Evolutionary conservation across 1,140 invertebrate species (phyloP).

Genomic region (Oryzaephilus surinamensis): DNA sequence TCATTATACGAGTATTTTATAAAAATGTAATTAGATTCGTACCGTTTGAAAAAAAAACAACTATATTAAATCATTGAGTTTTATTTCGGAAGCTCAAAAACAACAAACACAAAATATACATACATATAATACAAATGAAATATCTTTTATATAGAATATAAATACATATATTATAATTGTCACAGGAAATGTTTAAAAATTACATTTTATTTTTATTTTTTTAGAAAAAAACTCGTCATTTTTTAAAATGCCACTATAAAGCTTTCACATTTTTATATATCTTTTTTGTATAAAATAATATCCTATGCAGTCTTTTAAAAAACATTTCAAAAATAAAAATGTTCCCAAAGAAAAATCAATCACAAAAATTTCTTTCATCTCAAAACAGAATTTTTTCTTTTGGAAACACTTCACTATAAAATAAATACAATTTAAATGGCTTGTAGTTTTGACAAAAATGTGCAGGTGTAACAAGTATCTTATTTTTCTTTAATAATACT

Average conservation of each 20-base stretch:
- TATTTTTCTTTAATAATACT: too few relatives aligned
- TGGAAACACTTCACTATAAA: too few relatives aligned
- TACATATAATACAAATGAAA: conserved; percentile 2
- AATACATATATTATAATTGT: conserved; percentile 3
- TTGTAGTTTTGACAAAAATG: too few relatives aligned
- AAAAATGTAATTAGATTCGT: too few relatives aligned
- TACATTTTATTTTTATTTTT: conserved; percentile 1
- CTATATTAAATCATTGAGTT: neutral
- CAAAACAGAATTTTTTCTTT: too few relatives aligned
- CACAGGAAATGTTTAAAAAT: too few relatives aligned
- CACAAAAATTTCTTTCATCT: too few relatives aligned
- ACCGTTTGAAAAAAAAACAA: too few relatives aligned
- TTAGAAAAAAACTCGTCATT: too few relatives aligned
- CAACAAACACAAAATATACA: conserved; percentile 6
- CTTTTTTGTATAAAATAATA: conserved; percentile 10
- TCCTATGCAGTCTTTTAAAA: conserved; percentile 14
- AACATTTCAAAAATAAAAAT: conserved; percentile 6
- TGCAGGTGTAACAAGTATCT: too few relatives aligned
- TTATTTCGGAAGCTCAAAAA: conserved; percentile 4
- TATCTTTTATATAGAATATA: neutral
- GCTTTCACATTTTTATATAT: conserved; percentile 8
- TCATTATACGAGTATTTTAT: too few relatives aligned
- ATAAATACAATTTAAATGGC: conserved; percentile 9
- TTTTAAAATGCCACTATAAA: conserved; percentile 13
- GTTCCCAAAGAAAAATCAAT: too few relatives aligned